These are phyloP conservation scores for Nymphicus hollandicus DNA, from an alignment of 2,113 vertebrate genomes.

Conservation along the genomic window DNA sequence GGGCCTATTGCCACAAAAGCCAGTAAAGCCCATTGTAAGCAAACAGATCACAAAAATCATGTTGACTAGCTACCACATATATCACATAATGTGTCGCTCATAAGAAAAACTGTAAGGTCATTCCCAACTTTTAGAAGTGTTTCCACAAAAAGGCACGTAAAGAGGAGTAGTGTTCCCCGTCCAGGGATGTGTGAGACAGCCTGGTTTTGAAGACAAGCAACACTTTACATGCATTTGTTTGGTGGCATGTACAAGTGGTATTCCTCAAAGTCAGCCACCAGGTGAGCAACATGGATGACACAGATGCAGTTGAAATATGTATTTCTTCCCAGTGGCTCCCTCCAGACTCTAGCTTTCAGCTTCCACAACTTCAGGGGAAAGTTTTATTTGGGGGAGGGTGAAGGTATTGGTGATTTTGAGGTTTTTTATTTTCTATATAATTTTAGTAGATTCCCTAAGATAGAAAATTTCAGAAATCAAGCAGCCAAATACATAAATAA, in stretches of 20 bases:
- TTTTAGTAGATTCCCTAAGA: slow-evolving; percentile 67
- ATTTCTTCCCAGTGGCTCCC: not conserved
- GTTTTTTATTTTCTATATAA: slow-evolving; percentile 47
- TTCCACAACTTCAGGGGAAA: not conserved
- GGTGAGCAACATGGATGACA: not conserved
- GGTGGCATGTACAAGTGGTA: not conserved
- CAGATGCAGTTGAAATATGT: not conserved
- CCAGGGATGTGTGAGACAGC: not conserved
- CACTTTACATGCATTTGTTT: not conserved
- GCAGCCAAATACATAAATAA: slow-evolving; percentile 50
- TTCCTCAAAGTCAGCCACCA: not conserved
- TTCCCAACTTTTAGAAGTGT: not conserved
- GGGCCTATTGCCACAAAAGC: not conserved
- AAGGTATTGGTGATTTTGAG: not conserved
- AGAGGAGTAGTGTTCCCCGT: not conserved
- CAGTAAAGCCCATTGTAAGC: not conserved
- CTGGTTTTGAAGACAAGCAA: not conserved
- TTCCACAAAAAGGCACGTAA: not conserved
- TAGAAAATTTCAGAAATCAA: slow-evolving; percentile 61
- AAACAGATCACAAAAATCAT: not conserved
- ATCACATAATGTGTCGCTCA: accelerated
- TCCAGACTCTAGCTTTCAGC: not conserved
- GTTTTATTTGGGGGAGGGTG: not conserved
- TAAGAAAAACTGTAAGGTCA: not conserved
- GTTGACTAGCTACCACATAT: not conserved